Conservation (phyloP, 2,888 invertebrate species). For the Danaus chrysippus region DNA sequence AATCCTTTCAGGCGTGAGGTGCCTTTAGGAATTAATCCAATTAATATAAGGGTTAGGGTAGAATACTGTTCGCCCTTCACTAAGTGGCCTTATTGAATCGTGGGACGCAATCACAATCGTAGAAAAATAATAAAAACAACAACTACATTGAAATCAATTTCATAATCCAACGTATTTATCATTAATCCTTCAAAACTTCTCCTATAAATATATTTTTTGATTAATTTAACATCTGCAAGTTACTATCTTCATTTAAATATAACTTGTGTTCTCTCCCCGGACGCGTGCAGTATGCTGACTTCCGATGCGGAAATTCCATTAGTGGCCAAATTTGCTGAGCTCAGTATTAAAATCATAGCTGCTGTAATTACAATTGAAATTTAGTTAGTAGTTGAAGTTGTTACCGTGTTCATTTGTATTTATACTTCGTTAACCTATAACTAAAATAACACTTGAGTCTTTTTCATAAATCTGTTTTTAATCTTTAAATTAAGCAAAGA, state of each 20-base stretch:
- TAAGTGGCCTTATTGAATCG: constrained; percentile 28
- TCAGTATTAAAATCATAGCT: constrained; percentile 13
- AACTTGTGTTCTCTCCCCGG: constrained; percentile 14
- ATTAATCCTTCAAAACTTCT: neutral
- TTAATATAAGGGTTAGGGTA: constrained; percentile 53
- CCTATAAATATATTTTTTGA: neutral
- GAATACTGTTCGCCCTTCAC: constrained; percentile 22
- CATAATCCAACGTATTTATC: no score
- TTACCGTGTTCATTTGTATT: neutral
- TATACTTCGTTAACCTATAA: neutral
- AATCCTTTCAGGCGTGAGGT: constrained; percentile 50
- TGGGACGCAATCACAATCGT: constrained; percentile 12
- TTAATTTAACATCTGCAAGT: neutral
- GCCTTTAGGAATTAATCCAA: constrained; percentile 66
- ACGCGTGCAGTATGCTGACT: constrained; percentile 25
- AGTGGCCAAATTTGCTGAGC: constrained; percentile 46
- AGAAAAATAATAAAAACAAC: constrained; percentile 2
- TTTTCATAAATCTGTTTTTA: neutral
- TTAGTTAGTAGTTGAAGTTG: neutral
- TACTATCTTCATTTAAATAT: constrained; percentile 2
- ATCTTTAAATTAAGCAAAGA: no score
- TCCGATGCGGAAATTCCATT: constrained; percentile 69
- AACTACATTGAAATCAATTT: no score
- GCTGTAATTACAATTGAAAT: constrained; percentile 9
- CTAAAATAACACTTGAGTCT: neutral